phyloP scores from a whole-genome alignment of 2,888 invertebrate genomes.

The Orthonychiurus folsomi region DNA sequence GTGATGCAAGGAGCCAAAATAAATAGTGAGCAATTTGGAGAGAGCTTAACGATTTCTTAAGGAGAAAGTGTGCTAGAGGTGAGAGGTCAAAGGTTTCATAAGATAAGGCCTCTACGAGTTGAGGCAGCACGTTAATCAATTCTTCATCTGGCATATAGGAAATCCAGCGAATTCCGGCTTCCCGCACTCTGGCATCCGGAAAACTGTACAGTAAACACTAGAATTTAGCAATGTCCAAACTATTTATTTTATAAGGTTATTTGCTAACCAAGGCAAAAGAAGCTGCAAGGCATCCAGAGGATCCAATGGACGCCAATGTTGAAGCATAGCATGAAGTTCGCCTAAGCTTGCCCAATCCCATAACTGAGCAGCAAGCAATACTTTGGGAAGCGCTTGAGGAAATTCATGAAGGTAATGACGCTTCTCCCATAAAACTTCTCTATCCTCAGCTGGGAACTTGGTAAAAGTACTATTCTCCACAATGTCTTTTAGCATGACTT shows the following conservation, averaged over 20 bases:
- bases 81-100: conserved; percentile 87
- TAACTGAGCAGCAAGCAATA: conserved; percentile 69
- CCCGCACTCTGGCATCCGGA: conserved; percentile 80
- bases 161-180: conserved; percentile 74
- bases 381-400: conserved; percentile 76
- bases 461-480: conserved; percentile 68
- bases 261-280: conserved; percentile 71
- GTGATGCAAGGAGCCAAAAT: conserved; percentile 83
- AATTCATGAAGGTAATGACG: conserved; percentile 76
- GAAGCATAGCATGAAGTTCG: conserved; percentile 77
- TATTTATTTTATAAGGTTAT: neutral
- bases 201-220: conserved; percentile 54
- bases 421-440: conserved; percentile 78
- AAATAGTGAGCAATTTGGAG: conserved; percentile 88
- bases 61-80: conserved; percentile 67
- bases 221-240: neutral
- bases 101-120: conserved; percentile 80
- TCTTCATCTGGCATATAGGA: conserved; percentile 73
- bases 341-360: conserved; percentile 85
- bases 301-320: conserved; percentile 74
- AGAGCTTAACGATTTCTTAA: conserved; percentile 73
- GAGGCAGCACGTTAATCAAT: conserved; percentile 82
- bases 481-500: conserved; percentile 61
- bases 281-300: conserved; percentile 86
- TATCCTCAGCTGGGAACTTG: conserved; percentile 44